phyloP scores from a whole-genome alignment of 1,140 invertebrate genomes.

The Drosophila dunni region DNA sequence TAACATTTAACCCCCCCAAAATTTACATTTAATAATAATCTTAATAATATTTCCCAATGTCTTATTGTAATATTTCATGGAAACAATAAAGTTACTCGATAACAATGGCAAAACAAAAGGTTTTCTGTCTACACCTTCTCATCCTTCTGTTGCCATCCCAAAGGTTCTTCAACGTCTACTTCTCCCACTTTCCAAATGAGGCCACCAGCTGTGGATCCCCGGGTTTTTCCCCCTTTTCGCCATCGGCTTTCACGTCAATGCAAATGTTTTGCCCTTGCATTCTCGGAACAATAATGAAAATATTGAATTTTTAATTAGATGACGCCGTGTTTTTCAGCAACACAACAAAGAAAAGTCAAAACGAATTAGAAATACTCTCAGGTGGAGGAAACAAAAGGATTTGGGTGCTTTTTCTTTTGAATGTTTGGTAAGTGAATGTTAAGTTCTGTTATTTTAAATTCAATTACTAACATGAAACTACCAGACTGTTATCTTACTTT shows the following conservation, averaged over 20 bases:
- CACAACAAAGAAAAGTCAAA: neutral
- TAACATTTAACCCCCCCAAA: conserved; percentile 53
- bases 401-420: no score
- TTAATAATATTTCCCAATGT: conserved; percentile 70
- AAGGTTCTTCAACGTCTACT: neutral
- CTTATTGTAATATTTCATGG: conserved; percentile 79
- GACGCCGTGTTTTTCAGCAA: conserved; percentile 39
- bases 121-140: neutral
- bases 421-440: no score
- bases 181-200: neutral
- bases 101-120: conserved; percentile 61
- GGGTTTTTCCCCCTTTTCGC: neutral
- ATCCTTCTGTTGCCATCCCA: neutral
- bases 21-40: conserved; percentile 57
- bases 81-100: conserved; percentile 78
- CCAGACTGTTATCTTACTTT: no score
- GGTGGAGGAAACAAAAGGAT: neutral
- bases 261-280: conserved; percentile 54
- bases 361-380: neutral
- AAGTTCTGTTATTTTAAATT: no score
- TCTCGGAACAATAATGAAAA: conserved; percentile 70
- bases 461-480: no score
- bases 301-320: conserved; percentile 79
- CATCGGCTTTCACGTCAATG: conserved; percentile 22
- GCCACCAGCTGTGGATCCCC: neutral